Evolutionary conservation across 2,888 invertebrate genomes (phyloP), one percentile per base, ranked within the genome.

Genomic region (Lumbricus terrestris): DNA sequence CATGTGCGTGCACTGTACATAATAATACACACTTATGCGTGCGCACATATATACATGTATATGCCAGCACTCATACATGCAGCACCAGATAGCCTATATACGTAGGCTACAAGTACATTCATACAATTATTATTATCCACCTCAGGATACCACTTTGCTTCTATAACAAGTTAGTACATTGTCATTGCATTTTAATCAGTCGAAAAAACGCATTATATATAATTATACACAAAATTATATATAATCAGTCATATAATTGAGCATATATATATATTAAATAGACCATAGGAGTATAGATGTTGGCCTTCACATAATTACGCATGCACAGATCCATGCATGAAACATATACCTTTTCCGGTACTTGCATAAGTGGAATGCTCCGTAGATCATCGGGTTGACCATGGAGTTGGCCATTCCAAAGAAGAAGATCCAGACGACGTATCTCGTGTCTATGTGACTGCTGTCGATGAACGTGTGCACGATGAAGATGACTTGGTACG

Each of bases 381-480:
- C 97, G 93, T 97, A 97, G 93, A 97, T 97, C 89, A 97, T 96
- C 0, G 97, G 97, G 95, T 97, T 97, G 92, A 97, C 96, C 93
- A 97, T 96, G 94, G 97, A 97, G 95, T 97, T 97, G 90, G 97
- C 97, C 97, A 97, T 97, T 11, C 97, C 97, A 93, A 97, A 97
- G 95, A 97, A 97, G 95, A 97, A 97, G 92, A 97, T 97, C 82
- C 96, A 97, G 13, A 96, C 54, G 29, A 83, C 37, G 23, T n/a
- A 38, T 88, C 88, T 3, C 29, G 69, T 69, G 47, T 89, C 47
- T 29, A 89, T 40, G 33, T 89, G 34, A 18, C 34, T 42, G 34
- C 6, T 34, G 37, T 88, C 38, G 16, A 40, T 37, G 37, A 88
- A 38, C 11, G 88, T 0, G 97, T 97, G 0, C 97, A 97, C 97